These are phyloP conservation scores for Okapia johnstoni DNA, from an alignment of 2,113 vertebrate genomes.

Conservation along the genomic window DNA sequence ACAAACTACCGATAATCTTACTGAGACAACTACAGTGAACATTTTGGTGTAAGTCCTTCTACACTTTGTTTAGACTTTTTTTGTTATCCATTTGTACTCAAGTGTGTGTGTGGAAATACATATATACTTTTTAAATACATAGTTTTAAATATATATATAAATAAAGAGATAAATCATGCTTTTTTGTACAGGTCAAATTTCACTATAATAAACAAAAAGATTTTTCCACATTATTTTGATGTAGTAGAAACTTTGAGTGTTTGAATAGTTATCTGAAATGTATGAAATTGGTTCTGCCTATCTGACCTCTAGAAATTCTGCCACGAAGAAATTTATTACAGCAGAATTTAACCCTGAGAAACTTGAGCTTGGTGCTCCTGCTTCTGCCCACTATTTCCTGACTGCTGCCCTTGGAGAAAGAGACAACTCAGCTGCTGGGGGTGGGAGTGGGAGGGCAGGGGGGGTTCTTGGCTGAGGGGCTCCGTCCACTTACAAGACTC, in stretches of 20 bases:
- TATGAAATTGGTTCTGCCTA: not conserved
- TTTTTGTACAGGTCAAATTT: not conserved
- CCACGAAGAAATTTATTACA: not conserved
- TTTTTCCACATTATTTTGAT: not conserved
- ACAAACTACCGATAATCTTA: not conserved
- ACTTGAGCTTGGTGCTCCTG: not conserved
- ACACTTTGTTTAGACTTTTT: not conserved
- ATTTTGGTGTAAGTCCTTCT: not conserved
- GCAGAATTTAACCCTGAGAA: not conserved
- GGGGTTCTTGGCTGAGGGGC: not conserved
- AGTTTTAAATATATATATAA: not conserved
- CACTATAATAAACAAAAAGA: not conserved
- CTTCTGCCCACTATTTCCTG: not conserved
- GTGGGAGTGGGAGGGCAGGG: not conserved
- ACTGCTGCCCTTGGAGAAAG: not conserved
- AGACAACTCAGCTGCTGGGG: not conserved
- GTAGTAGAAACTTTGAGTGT: not conserved
- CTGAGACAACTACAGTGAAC: not conserved
- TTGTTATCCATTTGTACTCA: not conserved
- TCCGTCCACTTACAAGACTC: conserved; percentile 22
- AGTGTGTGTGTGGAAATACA: not conserved
- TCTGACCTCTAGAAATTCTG: not conserved
- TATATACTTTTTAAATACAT: not conserved
- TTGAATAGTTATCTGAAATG: conserved; percentile 7
- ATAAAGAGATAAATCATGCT: not conserved